Conservation (phyloP, 2,113 vertebrate species). For the Thalassoma bifasciatum region DNA sequence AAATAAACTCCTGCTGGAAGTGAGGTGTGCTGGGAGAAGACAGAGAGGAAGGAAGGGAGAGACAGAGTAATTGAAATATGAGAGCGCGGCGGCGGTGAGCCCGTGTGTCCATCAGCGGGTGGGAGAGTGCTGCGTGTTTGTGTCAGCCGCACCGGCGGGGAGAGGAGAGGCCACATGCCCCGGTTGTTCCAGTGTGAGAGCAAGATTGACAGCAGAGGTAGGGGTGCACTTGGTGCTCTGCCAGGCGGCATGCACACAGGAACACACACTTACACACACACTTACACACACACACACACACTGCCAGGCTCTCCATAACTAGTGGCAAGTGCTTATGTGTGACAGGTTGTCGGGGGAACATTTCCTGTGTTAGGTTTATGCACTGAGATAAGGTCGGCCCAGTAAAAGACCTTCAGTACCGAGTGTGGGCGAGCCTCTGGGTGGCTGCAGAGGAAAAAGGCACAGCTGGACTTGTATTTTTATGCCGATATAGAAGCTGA, state of each 20-base stretch:
- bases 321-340: constrained; percentile 57
- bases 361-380: constrained; percentile 64
- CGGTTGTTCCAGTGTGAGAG: constrained; percentile 63
- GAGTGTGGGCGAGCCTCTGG: constrained; percentile 43
- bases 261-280: constrained; percentile 15
- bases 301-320: constrained; percentile 38
- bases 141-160: constrained; percentile 22
- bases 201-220: constrained; percentile 68
- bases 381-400: constrained; percentile 57
- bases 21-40: constrained; percentile 25
- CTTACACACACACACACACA: constrained; percentile 15
- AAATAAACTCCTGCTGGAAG: constrained; percentile 54
- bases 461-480: constrained; percentile 41
- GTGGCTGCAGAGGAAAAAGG: constrained; percentile 7
- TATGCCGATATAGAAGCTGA: constrained; percentile 16
- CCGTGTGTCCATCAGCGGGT: constrained; percentile 62
- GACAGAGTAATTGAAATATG: constrained; percentile 68
- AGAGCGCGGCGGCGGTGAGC: constrained; percentile 28
- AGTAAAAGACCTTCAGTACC: constrained; percentile 42
- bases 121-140: constrained; percentile 54
- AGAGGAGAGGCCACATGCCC: constrained; percentile 56
- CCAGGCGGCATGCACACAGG: constrained; percentile 34
- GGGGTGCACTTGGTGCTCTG: constrained; percentile 59
- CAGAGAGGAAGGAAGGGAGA: constrained; percentile 16
- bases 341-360: constrained; percentile 68